Evolutionary conservation across 2,797 vertebrate species (phyloP), one percentile per base, ranked within the genome.

Genomic region (Odontamblyopus rebecca): DNA sequence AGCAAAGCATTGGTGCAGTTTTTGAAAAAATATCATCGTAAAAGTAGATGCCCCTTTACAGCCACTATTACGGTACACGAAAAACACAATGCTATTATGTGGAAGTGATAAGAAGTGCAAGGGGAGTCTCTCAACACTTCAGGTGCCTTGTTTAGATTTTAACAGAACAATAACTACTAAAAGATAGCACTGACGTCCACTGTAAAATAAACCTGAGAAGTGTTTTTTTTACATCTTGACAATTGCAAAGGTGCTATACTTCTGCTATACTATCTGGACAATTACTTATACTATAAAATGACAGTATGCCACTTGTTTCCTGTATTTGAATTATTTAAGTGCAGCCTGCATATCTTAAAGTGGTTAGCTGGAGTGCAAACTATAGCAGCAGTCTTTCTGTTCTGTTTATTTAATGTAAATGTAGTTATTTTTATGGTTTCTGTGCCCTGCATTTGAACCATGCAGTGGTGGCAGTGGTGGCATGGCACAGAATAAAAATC

Each of bases 11-110:
- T 62, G 74, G 64, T 64, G 72, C 60, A 38, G 69, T 73, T 77
- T 86, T 80, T 71, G 82, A 88, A 86, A 63, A 69, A 88, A 89
- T 81, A 75, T 68, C 71, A 75, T 73, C 80, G 66, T 88, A 91
- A 90, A 82, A 82, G 61, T 35, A 69, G 74, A 81, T 76, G 80
- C 81, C 73, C 73, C 82, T 78, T 75, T 85, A 89, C 72, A 64
- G 73, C 81, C 44, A 54, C 86, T 73, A 82, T 88, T 80, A 87
- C 75, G 0, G 70, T 73, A 65, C 68, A 61, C 68, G 78, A 70
- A 38, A 78, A 83, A 80, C 77, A 82, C 82, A 72, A 76, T 77
- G 76, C 72, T 78, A 78, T 84, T 83, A 81, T 44, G 66, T 67
- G 73, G 48, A 27, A 57, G 70, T 76, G 81, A 83, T 79, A 72